phyloP scores from a whole-genome alignment of 2,113 vertebrate genomes.

The Alectura lathami region DNA sequence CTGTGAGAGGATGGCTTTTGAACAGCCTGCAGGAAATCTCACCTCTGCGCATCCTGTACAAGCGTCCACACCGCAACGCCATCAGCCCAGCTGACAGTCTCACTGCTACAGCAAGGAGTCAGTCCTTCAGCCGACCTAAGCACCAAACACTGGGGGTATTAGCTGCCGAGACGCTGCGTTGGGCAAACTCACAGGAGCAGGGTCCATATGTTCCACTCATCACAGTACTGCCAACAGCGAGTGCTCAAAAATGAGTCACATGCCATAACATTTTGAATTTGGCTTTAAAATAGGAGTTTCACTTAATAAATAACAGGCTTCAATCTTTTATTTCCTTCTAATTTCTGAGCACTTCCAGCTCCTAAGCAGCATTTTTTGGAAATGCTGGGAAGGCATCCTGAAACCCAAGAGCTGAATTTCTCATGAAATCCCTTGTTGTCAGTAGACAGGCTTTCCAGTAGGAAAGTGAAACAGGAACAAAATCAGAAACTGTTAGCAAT shows the following conservation, averaged over 20 bases:
- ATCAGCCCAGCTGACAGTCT: conserved; percentile 47
- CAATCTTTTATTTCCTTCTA: background rate
- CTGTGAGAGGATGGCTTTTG: background rate
- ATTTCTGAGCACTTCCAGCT: background rate
- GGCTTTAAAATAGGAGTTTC: background rate
- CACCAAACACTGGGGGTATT: conserved; percentile 25
- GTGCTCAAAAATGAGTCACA: conserved; percentile 20
- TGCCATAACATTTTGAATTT: conserved; percentile 4
- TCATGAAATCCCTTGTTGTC: background rate
- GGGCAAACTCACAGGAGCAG: conserved; percentile 3
- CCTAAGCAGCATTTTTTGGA: background rate
- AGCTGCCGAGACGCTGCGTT: background rate
- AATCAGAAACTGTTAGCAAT: background rate
- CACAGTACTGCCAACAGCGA: conserved; percentile 31
- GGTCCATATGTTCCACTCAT: conserved; percentile 24
- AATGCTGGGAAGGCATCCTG: background rate
- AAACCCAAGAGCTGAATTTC: background rate
- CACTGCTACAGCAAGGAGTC: conserved; percentile 10
- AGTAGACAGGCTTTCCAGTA: background rate
- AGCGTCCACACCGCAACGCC: conserved; percentile 33
- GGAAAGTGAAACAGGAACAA: background rate
- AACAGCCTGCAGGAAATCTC: conserved; percentile 64
- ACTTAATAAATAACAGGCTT: conserved; percentile 15
- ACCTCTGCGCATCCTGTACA: conserved; percentile 19
- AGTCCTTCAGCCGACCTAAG: background rate